These are phyloP conservation scores for Pogonus chalceus DNA, from an alignment of 1,140 invertebrate genomes.

Conservation along the genomic window DNA sequence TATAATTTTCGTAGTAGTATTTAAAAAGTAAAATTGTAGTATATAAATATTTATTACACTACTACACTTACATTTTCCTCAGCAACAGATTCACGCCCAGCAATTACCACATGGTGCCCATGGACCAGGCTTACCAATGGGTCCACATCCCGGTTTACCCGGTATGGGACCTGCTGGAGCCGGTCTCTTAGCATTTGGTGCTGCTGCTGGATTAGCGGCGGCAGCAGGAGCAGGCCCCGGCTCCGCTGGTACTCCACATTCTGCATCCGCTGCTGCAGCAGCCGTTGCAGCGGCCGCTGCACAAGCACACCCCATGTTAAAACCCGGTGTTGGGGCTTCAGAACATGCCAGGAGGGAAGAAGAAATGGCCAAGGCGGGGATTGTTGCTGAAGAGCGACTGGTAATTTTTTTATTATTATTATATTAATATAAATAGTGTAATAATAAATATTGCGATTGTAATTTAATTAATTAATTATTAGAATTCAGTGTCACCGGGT, in stretches of 20 bases:
- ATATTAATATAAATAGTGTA: constrained; percentile 1
- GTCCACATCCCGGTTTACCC: constrained; percentile 60
- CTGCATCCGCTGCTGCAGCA: constrained; percentile 38
- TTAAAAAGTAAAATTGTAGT: no score
- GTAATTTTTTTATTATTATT: no score
- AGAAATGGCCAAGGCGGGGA: constrained; percentile 30
- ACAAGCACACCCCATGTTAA: constrained; percentile 50
- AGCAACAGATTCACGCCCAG: constrained; percentile 84
- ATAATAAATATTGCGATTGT: neutral
- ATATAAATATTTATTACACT: no score
- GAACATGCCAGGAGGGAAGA: constrained; percentile 41
- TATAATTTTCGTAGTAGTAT: no score
- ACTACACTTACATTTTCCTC: no score
- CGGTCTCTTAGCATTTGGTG: constrained; percentile 33
- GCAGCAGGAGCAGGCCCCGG: constrained; percentile 35
- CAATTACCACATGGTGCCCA: constrained; percentile 71
- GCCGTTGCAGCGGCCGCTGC: constrained; percentile 45
- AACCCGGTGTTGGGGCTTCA: constrained; percentile 62
- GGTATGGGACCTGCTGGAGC: constrained; percentile 34
- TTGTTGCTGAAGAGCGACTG: constrained; percentile 34
- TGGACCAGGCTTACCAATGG: constrained; percentile 48
- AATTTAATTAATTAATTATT: neutral
- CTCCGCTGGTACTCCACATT: constrained; percentile 35
- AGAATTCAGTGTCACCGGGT: constrained; percentile 82
- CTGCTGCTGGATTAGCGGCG: constrained; percentile 31